Base-by-base conservation (phyloP, 2,113 vertebrate genomes). In the Myocastor coypus region DNA sequence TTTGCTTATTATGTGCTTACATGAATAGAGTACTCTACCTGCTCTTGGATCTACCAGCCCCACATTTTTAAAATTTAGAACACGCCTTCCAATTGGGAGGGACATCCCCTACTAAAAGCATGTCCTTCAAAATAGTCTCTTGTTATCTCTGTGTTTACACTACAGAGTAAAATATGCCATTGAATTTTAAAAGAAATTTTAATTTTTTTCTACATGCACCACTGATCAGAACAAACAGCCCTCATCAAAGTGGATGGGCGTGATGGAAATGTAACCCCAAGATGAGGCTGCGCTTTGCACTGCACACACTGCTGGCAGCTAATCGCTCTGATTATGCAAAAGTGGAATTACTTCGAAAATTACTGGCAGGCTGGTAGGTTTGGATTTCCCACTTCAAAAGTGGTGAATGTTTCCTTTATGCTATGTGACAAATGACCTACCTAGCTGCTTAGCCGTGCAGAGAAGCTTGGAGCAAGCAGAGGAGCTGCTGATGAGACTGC, bases 291-390 rank as follows among this genome's bases (percentile, higher is more conserved):
- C 92, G 68, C 73, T 95, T 97, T 97, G 91, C 91, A 95, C 92
- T 96, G 97, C 97, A 83, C 61, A 98, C 90, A 75, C 57, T 91
- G 80, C 96, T 98, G 97, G 94, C 96, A 98, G 94, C 95, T 97
- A 97, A 98, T 97, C 91, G 97, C 90, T 93, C 86, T 98, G 98
- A 98, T 98, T 98, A 98, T 98, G 97, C 97, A 98, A 98, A 98
- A 1, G 98, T 94, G 93, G 97, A 98, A 98, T 97, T 98, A 97
- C 37, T 95, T 34, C 95, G 96, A 96, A 94, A 98, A 97, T 98
- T 98, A 98, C 97, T 98, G 95, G 97, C 96, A 92, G 94, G 77
- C 77, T 98, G 22, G 0, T 96, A 89, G 30, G 64, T 96, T 98
- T 98, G 83, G 59, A 97, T 98, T 98, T 50, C 22, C 57, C 63